These are phyloP conservation scores for Autographa pulchrina DNA, from an alignment of 2,888 invertebrate species.

Conservation along the genomic window DNA sequence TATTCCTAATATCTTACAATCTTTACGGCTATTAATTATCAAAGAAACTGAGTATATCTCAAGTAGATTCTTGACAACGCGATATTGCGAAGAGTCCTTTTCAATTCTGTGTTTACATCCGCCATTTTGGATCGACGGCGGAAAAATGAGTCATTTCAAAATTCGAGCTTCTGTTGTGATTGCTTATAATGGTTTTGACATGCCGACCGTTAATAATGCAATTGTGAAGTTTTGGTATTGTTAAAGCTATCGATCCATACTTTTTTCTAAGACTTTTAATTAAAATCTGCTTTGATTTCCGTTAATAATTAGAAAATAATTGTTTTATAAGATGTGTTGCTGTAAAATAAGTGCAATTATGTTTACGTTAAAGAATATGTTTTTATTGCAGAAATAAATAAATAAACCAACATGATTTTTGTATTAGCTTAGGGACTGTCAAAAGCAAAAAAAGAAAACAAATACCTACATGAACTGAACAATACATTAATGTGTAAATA, in stretches of 20 bases:
- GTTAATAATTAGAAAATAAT: background rate
- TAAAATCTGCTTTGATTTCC: background rate
- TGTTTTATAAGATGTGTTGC: background rate
- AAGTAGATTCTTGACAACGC: conserved; percentile 42
- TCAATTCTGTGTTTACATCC: conserved; percentile 38
- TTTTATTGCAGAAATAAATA: background rate
- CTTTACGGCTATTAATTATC: conserved; percentile 62
- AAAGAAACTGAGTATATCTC: conserved; percentile 50
- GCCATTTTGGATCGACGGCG: conserved; percentile 32
- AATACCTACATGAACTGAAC: background rate
- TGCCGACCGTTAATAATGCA: conserved; percentile 20
- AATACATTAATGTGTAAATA: conserved; percentile 3
- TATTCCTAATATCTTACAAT: conserved; percentile 61
- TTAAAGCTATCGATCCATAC: background rate
- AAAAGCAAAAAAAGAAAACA: conserved; percentile 1
- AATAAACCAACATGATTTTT: background rate
- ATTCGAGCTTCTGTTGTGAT: conserved; percentile 28
- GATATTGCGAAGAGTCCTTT: conserved; percentile 42
- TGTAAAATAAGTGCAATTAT: background rate
- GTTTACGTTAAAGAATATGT: background rate
- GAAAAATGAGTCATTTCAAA: conserved; percentile 31
- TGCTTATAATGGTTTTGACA: conserved; percentile 36
- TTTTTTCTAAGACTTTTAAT: background rate
- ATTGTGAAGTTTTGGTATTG: background rate
- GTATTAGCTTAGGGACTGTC: background rate